Percentiles rank a stretch among this genome's conserved stretches.
These are phyloP conservation scores for Boulengeromyrus knoepffleri DNA, from an alignment of 2,113 vertebrate genomes.

Conservation along the genomic window DNA sequence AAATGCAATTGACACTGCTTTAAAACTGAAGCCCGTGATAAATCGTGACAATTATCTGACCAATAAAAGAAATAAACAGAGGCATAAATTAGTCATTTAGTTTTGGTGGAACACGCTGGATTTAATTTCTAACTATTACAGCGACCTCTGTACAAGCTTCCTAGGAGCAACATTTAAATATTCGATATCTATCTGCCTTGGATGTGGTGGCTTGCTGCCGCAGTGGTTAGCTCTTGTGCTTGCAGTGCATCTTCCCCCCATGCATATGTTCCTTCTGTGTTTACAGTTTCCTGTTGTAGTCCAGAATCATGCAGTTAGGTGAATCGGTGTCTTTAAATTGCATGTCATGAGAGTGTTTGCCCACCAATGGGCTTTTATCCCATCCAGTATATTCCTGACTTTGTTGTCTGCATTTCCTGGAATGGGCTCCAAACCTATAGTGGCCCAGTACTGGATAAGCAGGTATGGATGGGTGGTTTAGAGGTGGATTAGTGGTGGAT, in stretches of 20 bases:
- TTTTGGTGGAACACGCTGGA: neutral
- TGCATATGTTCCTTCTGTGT: neutral
- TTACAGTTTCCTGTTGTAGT: neutral
- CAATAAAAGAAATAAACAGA: constrained; percentile 4
- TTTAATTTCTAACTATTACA: neutral
- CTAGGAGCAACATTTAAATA: neutral
- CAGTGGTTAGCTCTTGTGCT: neutral
- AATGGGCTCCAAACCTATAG: neutral
- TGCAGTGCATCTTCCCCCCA: neutral
- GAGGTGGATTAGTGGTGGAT: no score
- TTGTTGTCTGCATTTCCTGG: neutral
- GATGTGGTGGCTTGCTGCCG: neutral
- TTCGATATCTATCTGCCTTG: neutral
- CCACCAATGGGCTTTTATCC: neutral
- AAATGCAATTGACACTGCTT: constrained; percentile 3
- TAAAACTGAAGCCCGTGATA: constrained; percentile 6
- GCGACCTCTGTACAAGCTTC: neutral
- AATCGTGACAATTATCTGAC: neutral
- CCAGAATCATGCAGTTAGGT: neutral
- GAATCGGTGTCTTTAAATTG: neutral
- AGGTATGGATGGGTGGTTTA: neutral
- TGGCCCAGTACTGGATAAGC: neutral
- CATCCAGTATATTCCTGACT: neutral
- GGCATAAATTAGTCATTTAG: neutral
- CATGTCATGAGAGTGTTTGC: neutral